Percentiles rank a stretch among this genome's conserved stretches.
phyloP scores from a whole-genome alignment of 2,888 invertebrate species.

The Drosophila dives region DNA sequence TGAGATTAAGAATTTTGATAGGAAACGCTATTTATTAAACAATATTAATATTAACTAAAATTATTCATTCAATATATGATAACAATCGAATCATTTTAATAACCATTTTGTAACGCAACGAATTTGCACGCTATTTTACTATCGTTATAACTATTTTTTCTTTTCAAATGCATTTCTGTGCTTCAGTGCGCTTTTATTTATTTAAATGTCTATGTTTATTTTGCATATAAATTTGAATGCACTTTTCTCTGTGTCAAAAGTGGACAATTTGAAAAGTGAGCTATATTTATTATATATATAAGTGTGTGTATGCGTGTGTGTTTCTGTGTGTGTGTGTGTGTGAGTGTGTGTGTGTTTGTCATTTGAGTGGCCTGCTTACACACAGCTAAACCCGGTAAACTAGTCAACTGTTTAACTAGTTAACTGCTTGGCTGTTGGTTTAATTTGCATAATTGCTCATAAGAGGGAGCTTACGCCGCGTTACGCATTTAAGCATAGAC shows the following conservation, averaged over 20 bases:
- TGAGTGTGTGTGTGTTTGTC: conserved; percentile 5
- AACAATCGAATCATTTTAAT: background rate
- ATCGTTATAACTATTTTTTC: background rate
- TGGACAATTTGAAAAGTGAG: conserved; percentile 62
- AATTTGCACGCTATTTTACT: conserved; percentile 13
- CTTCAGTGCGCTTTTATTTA: conserved; percentile 42
- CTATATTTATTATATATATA: conserved; percentile 24
- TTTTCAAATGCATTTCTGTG: conserved; percentile 21
- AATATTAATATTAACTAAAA: background rate
- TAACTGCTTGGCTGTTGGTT: conserved; percentile 61
- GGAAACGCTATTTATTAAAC: background rate
- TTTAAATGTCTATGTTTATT: conserved; percentile 49
- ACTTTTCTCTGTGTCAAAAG: conserved; percentile 64
- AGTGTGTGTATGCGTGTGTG: conserved; percentile 1
- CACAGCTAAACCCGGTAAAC: conserved; percentile 46
- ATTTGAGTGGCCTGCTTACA: conserved; percentile 48
- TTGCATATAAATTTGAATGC: conserved; percentile 60
- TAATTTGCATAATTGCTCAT: conserved; percentile 79
- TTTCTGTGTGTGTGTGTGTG: background rate
- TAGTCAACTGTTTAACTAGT: conserved; percentile 51
- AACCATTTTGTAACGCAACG: background rate
- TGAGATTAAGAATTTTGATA: too few species aligned
- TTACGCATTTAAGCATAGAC: conserved; percentile 57
- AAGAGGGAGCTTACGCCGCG: conserved; percentile 63
- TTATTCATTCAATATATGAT: background rate